Conservation (phyloP, 2,797 vertebrate genomes). For the Scomberomorus guttatus region DNA sequence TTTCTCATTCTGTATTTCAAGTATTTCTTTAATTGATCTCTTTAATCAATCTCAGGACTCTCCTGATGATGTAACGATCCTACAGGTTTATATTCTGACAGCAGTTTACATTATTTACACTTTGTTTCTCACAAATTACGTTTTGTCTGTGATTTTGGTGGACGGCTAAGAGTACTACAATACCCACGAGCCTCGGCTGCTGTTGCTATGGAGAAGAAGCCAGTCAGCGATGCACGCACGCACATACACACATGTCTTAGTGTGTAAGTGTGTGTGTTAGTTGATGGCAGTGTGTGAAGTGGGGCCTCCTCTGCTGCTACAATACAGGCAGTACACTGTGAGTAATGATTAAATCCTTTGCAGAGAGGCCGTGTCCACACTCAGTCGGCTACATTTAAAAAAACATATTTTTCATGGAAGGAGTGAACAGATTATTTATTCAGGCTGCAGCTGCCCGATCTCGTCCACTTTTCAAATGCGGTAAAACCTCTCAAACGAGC, state of each 20-base stretch:
- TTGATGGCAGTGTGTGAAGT: background rate
- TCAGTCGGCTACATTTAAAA: background rate
- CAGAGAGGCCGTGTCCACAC: conserved; percentile 28
- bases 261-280: conserved; percentile 26
- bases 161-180: no score
- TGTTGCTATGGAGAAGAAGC: no score
- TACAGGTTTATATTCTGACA: no score
- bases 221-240: background rate
- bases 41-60: no score
- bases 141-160: no score
- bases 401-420: background rate
- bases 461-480: background rate
- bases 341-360: conserved; percentile 75
- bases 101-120: no score
- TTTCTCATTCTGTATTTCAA: no score
- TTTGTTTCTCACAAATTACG: no score
- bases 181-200: no score
- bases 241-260: background rate
- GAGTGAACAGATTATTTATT: no score
- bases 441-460: background rate
- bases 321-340: conserved; percentile 66
- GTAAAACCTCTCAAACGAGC: background rate
- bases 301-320: conserved; percentile 61
- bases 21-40: no score
- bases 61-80: no score